Percentiles rank a stretch among this genome's conserved stretches.
Evolutionary conservation across 2,113 vertebrate species (phyloP).

Genomic region (Kobus ellipsiprymnus): DNA sequence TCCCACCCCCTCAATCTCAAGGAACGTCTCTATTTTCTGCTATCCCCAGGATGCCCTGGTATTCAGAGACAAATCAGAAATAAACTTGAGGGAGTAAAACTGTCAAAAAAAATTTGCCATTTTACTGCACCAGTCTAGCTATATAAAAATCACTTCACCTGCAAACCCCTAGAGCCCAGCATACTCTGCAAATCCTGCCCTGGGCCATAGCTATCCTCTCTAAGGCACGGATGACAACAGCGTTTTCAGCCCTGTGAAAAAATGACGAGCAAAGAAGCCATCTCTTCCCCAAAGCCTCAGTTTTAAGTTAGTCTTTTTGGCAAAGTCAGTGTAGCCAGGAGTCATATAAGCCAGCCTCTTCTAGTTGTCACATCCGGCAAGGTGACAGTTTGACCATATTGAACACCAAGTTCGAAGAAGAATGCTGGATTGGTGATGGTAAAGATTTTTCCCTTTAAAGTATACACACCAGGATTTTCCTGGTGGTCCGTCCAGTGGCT

Average conservation of each 20-base stretch:
- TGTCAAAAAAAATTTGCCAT: background rate
- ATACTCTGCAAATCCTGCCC: background rate
- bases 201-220: background rate
- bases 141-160: background rate
- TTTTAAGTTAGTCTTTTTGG: background rate
- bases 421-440: background rate
- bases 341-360: background rate
- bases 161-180: background rate
- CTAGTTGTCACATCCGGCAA: background rate
- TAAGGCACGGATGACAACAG: background rate
- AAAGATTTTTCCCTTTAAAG: background rate
- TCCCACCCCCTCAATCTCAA: background rate
- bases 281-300: background rate
- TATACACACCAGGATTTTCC: background rate
- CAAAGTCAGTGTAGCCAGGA: background rate
- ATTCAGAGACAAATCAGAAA: slow-evolving; percentile 18
- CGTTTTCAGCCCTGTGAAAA: background rate
- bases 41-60: background rate
- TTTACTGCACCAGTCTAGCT: background rate
- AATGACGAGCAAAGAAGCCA: background rate
- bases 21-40: background rate
- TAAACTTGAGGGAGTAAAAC: slow-evolving; percentile 1
- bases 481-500: background rate
- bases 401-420: background rate
- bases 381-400: background rate